Evolutionary conservation across 2,888 invertebrate genomes (phyloP), one percentile per base, ranked within the genome.

Genomic region (Torymus tubicola): DNA sequence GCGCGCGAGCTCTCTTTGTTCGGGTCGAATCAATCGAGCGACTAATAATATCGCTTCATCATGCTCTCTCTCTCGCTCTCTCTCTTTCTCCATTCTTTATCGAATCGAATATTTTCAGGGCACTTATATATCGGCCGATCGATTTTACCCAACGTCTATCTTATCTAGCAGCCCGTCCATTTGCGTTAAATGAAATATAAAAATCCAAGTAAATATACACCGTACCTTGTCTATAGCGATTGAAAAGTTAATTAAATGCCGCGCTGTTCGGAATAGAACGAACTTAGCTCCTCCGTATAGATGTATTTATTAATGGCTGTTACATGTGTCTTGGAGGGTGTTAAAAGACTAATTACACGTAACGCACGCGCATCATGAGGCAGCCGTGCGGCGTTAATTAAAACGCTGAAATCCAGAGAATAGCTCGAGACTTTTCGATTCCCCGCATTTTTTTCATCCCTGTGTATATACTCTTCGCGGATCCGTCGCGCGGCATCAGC

Each of bases 401-500:
- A 76, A 52, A 73, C 42, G 42, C 61, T n/a, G 76, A 73, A 79
- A 79, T 79, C 65, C 79, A 14, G 64, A 5, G 61, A 74, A 81
- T 73, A 68, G 53, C 58, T 69, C 63, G 31, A 74, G 61, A 78
- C 71, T 75, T 78, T 73, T 75, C 60, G 69, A 65, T 65, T 75
- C 61, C 65, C 57, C n/a, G 55, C 78, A 72, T 72, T 72, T 77
- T 73, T 61, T 61, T 58, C 31, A 14, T 52, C 16, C 61, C 16
- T 24, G 55, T 5, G 52, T 21, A 42, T 42, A 42, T 42, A 42
- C 10, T 8, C 42, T 68, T 81, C 68, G 69, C 68, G 55, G 63
- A 70, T 81, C 82, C 81, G 18, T 68, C 79, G 82, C 42, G 81
- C 85, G 82, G 71, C 82, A 70, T 78, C 42, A 42, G 42, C 42